A percentile compares a stretch with the other conserved stretches of the same genome.
These are phyloP conservation scores for Muntiacus muntjak DNA, from an alignment of 2,113 vertebrate species.

Conservation along the genomic window DNA sequence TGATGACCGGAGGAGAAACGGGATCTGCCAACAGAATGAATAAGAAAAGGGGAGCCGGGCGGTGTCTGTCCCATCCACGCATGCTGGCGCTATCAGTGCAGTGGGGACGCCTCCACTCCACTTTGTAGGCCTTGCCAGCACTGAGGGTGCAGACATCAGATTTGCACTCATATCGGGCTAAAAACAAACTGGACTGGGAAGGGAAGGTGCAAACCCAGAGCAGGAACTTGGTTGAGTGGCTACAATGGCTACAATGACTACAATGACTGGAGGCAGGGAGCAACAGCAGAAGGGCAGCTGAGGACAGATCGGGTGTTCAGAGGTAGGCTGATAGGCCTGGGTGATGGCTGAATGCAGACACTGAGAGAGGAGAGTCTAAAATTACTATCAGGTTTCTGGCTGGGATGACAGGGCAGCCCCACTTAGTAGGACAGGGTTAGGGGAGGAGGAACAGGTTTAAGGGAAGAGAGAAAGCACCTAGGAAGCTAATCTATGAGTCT, in stretches of 20 bases:
- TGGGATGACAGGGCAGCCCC: not conserved
- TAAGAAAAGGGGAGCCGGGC: not conserved
- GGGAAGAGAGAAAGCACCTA: not conserved
- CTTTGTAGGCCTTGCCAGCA: too few species aligned
- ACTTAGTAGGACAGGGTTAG: not conserved
- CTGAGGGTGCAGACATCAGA: too few species aligned
- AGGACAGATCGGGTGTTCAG: not conserved
- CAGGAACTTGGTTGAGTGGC: not conserved
- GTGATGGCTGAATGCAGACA: not conserved
- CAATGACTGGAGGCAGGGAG: not conserved
- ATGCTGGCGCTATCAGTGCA: not conserved
- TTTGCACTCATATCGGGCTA: not conserved
- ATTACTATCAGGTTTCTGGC: not conserved
- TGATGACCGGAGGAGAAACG: not conserved
- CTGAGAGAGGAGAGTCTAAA: not conserved
- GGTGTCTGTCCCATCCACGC: fast-evolving
- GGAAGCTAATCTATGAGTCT: not conserved
- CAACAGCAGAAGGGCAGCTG: not conserved
- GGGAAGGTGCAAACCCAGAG: not conserved
- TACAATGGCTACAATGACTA: not conserved
- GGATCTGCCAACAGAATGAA: not conserved
- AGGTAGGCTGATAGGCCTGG: not conserved
- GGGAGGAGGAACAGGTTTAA: not conserved
- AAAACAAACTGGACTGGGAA: not conserved
- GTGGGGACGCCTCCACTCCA: too few species aligned